phyloP scores from a whole-genome alignment of 2,797 vertebrate species.

The Anabas testudineus region DNA sequence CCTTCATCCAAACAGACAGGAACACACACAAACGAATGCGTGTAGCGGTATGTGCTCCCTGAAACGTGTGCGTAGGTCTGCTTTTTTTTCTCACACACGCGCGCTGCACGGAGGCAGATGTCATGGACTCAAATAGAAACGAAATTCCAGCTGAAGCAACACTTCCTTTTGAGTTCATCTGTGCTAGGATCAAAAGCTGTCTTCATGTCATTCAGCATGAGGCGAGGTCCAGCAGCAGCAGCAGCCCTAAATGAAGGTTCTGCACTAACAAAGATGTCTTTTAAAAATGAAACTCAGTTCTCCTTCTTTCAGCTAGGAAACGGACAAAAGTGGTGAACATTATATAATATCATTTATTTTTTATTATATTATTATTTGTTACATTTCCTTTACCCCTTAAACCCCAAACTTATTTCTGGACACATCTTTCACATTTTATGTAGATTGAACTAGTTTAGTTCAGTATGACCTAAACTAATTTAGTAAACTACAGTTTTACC shows the following conservation, averaged over 20 bases:
- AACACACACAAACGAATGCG: constrained; percentile 50
- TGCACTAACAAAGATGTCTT: constrained; percentile 18
- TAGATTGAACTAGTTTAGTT: no score
- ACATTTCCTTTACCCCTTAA: no score
- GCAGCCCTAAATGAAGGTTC: constrained; percentile 43
- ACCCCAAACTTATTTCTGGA: no score
- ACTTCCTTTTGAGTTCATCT: constrained; percentile 30
- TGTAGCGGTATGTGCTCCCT: constrained; percentile 5
- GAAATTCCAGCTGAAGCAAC: constrained; percentile 24
- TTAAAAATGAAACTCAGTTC: constrained; percentile 21
- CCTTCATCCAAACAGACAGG: constrained; percentile 61
- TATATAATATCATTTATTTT: no score
- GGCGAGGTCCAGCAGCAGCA: constrained; percentile 25
- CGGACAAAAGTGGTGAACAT: no score
- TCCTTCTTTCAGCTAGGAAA: constrained; percentile 1
- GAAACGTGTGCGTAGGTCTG: constrained; percentile 17
- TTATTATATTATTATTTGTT: no score
- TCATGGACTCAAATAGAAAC: constrained; percentile 33
- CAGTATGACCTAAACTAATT: no score
- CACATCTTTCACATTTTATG: no score
- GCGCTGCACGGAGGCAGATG: constrained; percentile 21
- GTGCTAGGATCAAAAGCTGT: constrained; percentile 32
- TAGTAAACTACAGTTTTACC: no score
- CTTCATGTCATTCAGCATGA: not conserved
- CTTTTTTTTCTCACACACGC: not conserved